Conservation (phyloP, 2,888 invertebrate species). For the Dinocampus coccinellae region DNA sequence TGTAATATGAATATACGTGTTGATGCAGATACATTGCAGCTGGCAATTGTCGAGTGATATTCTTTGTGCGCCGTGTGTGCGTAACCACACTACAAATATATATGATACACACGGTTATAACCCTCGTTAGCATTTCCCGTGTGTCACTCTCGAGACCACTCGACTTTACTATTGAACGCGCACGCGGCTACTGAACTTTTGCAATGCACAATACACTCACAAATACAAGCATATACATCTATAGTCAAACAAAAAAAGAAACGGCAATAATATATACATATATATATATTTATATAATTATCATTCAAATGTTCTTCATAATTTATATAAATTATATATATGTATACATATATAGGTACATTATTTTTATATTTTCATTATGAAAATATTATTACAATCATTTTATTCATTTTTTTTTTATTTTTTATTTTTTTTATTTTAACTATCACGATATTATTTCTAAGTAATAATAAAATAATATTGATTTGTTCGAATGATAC, state of each 20-base stretch:
- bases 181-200: slow-evolving; percentile 40
- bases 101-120: slow-evolving; percentile 20
- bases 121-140: slow-evolving; percentile 47
- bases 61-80: slow-evolving; percentile 20
- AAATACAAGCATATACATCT: slow-evolving; percentile 9
- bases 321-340: too few relatives aligned
- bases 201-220: slow-evolving; percentile 33
- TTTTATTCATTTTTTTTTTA: too few relatives aligned
- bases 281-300: too few relatives aligned
- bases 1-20: slow-evolving; percentile 3
- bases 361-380: too few relatives aligned
- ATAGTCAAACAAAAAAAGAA: not conserved
- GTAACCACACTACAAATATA: slow-evolving; percentile 1
- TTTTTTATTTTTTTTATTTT: too few relatives aligned
- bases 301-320: too few relatives aligned
- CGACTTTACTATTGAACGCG: slow-evolving; percentile 21
- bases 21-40: slow-evolving; percentile 17
- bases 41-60: slow-evolving; percentile 28
- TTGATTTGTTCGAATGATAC: too few relatives aligned
- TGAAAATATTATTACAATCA: too few relatives aligned
- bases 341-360: too few relatives aligned
- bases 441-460: too few relatives aligned
- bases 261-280: not conserved
- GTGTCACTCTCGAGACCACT: slow-evolving; percentile 43
- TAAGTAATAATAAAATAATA: too few relatives aligned